phyloP scores from a whole-genome alignment of 2,797 vertebrate species.

The Toxotes lorentzi region DNA sequence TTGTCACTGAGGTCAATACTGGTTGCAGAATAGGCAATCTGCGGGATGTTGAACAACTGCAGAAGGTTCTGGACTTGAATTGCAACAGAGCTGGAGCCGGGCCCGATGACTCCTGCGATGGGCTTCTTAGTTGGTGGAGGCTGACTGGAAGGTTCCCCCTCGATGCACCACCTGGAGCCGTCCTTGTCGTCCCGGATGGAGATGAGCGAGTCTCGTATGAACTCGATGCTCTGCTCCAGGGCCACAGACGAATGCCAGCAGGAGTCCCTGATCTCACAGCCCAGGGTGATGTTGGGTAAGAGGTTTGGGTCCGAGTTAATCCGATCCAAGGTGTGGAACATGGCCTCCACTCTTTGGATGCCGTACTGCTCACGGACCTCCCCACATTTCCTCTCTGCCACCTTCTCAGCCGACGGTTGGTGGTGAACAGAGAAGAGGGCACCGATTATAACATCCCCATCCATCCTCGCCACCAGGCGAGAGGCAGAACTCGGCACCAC shows the following conservation, averaged over 20 bases:
- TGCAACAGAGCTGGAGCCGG: conserved; percentile 97
- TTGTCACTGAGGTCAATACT: conserved; percentile 98
- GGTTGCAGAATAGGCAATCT: conserved; percentile 97
- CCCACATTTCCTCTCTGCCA: conserved; percentile 96
- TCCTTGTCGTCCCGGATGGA: conserved; percentile 95
- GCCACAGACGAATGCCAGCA: conserved; percentile 99
- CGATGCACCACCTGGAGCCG: conserved; percentile 91
- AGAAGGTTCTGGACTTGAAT: conserved; percentile 98
- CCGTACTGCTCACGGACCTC: conserved; percentile 97
- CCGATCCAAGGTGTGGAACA: conserved; percentile 97
- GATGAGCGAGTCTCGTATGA: conserved; percentile 97
- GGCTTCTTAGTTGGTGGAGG: conserved; percentile 92
- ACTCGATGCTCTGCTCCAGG: conserved; percentile 98
- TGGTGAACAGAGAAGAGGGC: conserved; percentile 98
- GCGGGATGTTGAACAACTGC: conserved; percentile 99
- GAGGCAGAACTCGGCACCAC: conserved; percentile 88
- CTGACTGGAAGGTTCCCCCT: conserved; percentile 87
- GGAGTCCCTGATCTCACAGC: conserved; percentile 98
- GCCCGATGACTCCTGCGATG: conserved; percentile 96
- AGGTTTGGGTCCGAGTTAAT: conserved; percentile 94
- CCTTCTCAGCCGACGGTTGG: conserved; percentile 94
- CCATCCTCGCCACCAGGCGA: conserved; percentile 95
- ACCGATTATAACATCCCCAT: conserved; percentile 97
- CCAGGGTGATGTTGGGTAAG: conserved; percentile 96
- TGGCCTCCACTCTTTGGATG: conserved; percentile 98